A percentile compares a stretch with the other conserved stretches of the same genome.
Evolutionary conservation across 2,797 vertebrate genomes (phyloP).

Genomic region (Valencia hispanica): DNA sequence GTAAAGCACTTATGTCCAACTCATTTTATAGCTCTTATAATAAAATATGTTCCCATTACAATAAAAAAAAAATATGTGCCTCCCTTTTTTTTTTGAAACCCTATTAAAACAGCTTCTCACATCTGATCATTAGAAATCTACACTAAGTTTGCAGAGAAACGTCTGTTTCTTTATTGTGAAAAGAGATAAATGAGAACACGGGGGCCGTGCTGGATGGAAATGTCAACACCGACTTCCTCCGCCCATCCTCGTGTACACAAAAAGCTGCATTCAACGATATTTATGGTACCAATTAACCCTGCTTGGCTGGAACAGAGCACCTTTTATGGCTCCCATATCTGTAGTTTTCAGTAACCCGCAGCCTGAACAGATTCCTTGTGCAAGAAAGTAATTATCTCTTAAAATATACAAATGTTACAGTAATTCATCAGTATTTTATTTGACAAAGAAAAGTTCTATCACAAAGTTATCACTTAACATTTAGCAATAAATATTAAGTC

Average conservation of each 20-base stretch:
- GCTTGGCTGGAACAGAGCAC: not conserved
- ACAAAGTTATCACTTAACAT: constrained; percentile 82
- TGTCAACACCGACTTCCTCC: constrained; percentile 63
- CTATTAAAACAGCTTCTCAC: not conserved
- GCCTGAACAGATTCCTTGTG: not conserved
- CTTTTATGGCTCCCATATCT: not conserved
- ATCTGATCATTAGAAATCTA: not conserved
- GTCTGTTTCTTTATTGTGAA: constrained; percentile 26
- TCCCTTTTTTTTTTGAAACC: not conserved
- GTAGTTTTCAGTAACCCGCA: not conserved
- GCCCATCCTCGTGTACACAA: constrained; percentile 47
- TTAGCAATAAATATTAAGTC: constrained; percentile 83
- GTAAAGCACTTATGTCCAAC: constrained; percentile 30
- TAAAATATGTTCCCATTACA: constrained; percentile 17
- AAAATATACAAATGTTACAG: constrained; percentile 45
- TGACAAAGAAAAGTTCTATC: constrained; percentile 82
- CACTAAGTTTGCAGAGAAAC: constrained; percentile 7
- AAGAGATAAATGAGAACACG: constrained; percentile 32
- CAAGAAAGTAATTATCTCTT: constrained; percentile 16
- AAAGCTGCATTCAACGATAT: constrained; percentile 48
- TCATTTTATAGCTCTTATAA: constrained; percentile 29
- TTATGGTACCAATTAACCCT: constrained; percentile 50
- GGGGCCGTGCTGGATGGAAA: constrained; percentile 32
- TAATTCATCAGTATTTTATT: constrained; percentile 81
- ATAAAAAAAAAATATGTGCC: constrained; percentile 51